These are phyloP conservation scores for Noctua janthe DNA, from an alignment of 2,888 invertebrate species.

Conservation along the genomic window DNA sequence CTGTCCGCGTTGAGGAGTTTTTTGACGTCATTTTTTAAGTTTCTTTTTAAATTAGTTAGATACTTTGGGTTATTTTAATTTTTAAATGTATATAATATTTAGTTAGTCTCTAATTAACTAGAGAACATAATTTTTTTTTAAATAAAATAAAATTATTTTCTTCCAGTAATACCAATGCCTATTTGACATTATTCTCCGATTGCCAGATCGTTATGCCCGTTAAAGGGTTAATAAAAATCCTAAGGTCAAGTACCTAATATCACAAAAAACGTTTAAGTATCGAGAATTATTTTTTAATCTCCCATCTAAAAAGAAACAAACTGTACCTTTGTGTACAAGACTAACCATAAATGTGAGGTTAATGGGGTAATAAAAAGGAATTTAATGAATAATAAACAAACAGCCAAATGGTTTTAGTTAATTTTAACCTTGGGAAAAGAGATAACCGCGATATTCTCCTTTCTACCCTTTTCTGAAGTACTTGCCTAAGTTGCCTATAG, in stretches of 20 bases:
- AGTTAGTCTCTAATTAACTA: background rate
- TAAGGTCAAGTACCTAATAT: constrained; percentile 7
- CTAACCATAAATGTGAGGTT: constrained; percentile 45
- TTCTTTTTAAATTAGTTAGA: too few species aligned
- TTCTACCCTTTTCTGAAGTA: constrained; percentile 28
- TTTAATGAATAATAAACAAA: constrained; percentile 56
- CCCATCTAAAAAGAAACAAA: constrained; percentile 44
- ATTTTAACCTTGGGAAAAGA: constrained; percentile 40
- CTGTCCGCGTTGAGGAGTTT: too few species aligned
- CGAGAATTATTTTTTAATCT: constrained; percentile 30
- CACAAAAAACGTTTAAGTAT: constrained; percentile 18
- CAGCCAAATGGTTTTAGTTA: constrained; percentile 53
- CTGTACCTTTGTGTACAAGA: constrained; percentile 48
- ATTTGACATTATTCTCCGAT: background rate
- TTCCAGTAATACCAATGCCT: background rate
- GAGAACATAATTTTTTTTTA: background rate
- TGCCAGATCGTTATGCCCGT: background rate
- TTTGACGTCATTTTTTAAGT: too few species aligned
- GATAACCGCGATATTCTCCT: constrained; percentile 26
- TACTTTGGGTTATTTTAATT: too few species aligned
- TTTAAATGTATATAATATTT: too few species aligned
- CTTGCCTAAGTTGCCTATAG: background rate
- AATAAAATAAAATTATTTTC: too few species aligned
- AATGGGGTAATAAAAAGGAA: constrained; percentile 54
- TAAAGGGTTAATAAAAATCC: background rate